Percentiles rank a stretch among this genome's conserved stretches.
These are phyloP conservation scores for Drosophila miranda DNA, from an alignment of 1,140 invertebrate genomes.

Conservation along the genomic window DNA sequence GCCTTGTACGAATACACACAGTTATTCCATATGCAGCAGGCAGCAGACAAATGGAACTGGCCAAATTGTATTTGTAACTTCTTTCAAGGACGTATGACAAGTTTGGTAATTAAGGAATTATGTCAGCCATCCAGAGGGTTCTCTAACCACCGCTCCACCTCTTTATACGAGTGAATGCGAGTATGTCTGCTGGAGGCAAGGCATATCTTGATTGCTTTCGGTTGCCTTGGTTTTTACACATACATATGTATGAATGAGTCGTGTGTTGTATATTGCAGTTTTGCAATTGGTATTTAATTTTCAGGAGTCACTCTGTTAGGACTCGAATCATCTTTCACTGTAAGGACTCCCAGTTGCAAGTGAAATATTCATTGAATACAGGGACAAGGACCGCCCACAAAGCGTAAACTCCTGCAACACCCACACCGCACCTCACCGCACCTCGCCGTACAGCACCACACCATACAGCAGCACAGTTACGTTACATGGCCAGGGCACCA, in stretches of 20 bases:
- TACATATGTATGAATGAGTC: background rate
- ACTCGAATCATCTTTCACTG: conserved; percentile 40
- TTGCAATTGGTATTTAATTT: conserved; percentile 69
- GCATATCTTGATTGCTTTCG: conserved; percentile 48
- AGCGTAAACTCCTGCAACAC: conserved; percentile 22
- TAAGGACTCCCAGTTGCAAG: conserved; percentile 7
- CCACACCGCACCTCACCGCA: background rate
- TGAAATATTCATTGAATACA: conserved; percentile 9
- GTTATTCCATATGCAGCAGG: no score
- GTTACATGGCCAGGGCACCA: conserved; percentile 28
- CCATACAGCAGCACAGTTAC: conserved; percentile 1
- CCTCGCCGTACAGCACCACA: background rate
- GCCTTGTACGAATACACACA: background rate
- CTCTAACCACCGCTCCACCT: background rate
- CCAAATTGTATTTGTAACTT: conserved; percentile 44
- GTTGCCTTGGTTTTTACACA: conserved; percentile 50
- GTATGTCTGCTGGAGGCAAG: conserved; percentile 4
- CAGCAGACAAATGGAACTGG: conserved; percentile 22
- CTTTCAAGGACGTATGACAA: conserved; percentile 66
- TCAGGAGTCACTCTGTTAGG: conserved; percentile 49
- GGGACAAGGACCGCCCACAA: conserved; percentile 2
- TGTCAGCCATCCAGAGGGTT: conserved; percentile 56
- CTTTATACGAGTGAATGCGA: background rate
- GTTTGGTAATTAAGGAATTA: conserved; percentile 78
- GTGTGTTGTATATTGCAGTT: conserved; percentile 50